Conservation (phyloP, 2,888 invertebrate genomes). For the Torymus tubicola region DNA sequence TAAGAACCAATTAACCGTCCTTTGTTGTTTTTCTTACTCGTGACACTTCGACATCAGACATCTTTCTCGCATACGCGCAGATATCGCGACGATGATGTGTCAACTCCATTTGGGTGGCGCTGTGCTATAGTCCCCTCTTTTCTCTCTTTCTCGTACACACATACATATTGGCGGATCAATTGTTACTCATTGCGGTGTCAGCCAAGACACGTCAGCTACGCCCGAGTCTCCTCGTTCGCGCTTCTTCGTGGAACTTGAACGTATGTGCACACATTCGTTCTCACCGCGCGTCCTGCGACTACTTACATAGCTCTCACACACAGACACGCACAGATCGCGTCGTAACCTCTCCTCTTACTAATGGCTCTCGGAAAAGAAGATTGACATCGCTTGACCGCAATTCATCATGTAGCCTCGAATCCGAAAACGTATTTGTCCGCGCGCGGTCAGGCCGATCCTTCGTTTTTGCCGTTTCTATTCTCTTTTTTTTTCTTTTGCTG, state of each 20-base stretch:
- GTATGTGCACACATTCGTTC: not conserved
- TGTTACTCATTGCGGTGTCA: slow-evolving; percentile 28
- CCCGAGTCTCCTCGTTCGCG: slow-evolving; percentile 17
- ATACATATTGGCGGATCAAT: slow-evolving; percentile 17
- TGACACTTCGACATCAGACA: not conserved
- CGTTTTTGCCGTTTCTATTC: not conserved
- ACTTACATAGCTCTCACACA: too few species aligned
- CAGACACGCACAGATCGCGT: not conserved
- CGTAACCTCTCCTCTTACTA: slow-evolving; percentile 13
- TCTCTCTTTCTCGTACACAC: too few species aligned
- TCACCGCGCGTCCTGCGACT: too few species aligned
- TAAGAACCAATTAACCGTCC: not conserved
- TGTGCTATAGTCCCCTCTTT: too few species aligned
- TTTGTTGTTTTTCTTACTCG: not conserved
- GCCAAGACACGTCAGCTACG: slow-evolving; percentile 27
- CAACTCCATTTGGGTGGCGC: too few species aligned
- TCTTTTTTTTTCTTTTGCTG: not conserved
- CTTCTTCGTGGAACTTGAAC: slow-evolving; percentile 25
- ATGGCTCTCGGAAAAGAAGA: slow-evolving; percentile 22
- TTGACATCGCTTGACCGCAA: slow-evolving; percentile 43
- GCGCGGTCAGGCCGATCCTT: not conserved
- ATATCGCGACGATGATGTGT: too few species aligned
- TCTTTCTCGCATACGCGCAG: too few species aligned
- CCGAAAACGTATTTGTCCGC: slow-evolving; percentile 42
- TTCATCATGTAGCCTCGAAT: slow-evolving; percentile 45